Evolutionary conservation across 2,113 vertebrate species (phyloP).

Genomic region (Passer domesticus): DNA sequence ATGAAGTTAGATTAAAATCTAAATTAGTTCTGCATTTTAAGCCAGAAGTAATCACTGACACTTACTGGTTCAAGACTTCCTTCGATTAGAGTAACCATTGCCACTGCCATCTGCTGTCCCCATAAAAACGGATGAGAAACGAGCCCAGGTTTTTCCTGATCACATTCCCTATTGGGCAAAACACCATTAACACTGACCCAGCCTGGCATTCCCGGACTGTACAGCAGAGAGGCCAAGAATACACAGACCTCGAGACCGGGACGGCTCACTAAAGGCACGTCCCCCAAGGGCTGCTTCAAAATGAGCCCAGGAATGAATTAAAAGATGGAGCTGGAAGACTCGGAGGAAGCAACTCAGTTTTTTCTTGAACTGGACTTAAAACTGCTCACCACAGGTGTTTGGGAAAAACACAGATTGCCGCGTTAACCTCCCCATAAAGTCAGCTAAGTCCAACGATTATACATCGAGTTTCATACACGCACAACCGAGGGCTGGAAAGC

Average conservation of each 20-base stretch:
- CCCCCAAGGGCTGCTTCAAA: background rate
- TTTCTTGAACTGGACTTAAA: background rate
- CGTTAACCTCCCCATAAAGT: background rate
- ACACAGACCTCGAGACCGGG: background rate
- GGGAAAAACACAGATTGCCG: background rate
- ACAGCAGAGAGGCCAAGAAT: background rate
- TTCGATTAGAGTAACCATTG: background rate
- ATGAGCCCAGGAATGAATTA: background rate
- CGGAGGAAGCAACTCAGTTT: background rate
- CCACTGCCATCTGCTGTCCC: conserved; percentile 21
- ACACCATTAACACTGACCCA: background rate
- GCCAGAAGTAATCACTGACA: background rate
- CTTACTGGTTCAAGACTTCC: background rate
- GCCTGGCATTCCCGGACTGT: background rate
- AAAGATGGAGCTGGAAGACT: background rate
- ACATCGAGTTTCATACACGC: rapidly evolving
- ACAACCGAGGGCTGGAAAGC: background rate
- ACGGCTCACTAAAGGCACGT: background rate
- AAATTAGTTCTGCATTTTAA: background rate
- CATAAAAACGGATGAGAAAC: background rate
- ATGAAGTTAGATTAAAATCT: background rate
- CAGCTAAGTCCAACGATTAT: rapidly evolving
- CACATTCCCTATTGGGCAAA: background rate
- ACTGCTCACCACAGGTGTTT: rapidly evolving
- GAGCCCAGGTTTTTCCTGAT: background rate